Base-by-base conservation (phyloP, 2,797 vertebrate genomes). In the Pangasius djambal region DNA sequence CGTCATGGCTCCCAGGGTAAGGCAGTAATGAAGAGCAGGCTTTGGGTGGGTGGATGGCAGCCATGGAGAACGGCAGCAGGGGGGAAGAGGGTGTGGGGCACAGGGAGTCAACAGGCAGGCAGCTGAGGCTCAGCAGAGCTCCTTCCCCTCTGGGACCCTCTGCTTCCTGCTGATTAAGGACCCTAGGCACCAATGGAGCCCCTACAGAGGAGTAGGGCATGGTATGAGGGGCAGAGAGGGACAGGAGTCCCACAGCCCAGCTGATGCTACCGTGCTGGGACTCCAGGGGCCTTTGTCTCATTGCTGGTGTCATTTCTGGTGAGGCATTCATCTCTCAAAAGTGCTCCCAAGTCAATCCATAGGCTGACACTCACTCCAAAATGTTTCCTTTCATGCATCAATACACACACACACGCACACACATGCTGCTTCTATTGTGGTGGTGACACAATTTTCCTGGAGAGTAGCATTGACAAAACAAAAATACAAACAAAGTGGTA, bases 111-210 rank as follows among this genome's bases (percentile, higher is more conserved):
- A 82, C 88, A 88, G 82, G 74, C 59, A 90, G 91, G 93, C 95
- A 95, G 94, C 95, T 95, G 94, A 92, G 94, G 92, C 94, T 91
- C 90, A 69, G 88, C 90, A 92, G 69, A 59, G 91, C 90, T 91
- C 89, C 92, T 90, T 59, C 15, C 89, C 90, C 83, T 77, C 7
- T 78, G 95, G 95, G 95, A 94, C 92, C 79, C 90, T 93, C 94
- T 95, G 95, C 88, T 96, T 96, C 95, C 94, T 96, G 94, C 94
- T 96, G 96, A 96, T 96, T 95, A 95, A 94, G 93, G 94, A 93
- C 91, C 92, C 91, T 92, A 92, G 92, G 92, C 94, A 93, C 93
- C 88, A 88, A 91, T 92, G 92, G 92, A 93, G 92, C 88, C 90
- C 93, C 89, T 91, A 25, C 55, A 78, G 89, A 92, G 91, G 93